Base-by-base conservation (phyloP, 2,797 vertebrate species). In the Cryptoblepharus egeriae region DNA sequence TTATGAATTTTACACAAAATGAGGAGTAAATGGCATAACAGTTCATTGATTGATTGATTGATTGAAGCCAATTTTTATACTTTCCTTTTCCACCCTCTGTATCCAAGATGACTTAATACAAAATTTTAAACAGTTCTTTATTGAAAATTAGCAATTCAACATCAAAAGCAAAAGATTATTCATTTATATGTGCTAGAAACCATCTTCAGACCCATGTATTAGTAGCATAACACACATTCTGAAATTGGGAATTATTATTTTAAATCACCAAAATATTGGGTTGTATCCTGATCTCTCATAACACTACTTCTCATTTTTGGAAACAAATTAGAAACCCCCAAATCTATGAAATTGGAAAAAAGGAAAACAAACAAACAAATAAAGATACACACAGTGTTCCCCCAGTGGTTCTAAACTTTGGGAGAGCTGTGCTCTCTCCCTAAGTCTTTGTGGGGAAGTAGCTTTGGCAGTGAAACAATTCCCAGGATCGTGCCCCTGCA, bases 1-100 rank as follows among this genome's bases (percentile, higher is more conserved):
- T 83, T 90, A 75, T 28, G 35, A 60, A 28, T 16, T 20, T 24
- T 69, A 60, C 39, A 42, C 28, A 61, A 61, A 70, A n/a, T 52
- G 58, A 76, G 35, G 30, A 15, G n/a, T 18, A 7, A 35, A n/a
- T 24, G 65, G n/a, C 16, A 60, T n/a, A 37, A 37, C 45, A 69
- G 5, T 57, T 26, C 13, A 30, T 81, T 75, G 69, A 60, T 42
- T n/a, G 42, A 2, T 42, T n/a, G 42, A 2, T 45, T 22, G 68
- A 35, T 18, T 39, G 55, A n/a, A 55, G 12, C 45, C 45, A 55
- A 32, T 65, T n/a, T 39, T 20, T 35, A 18, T 45, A 32, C 16
- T 45, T 42, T 35, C 30, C 30, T 35, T 7, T 11, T 28, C 65
- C 60, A 42, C 3, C 9, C 7, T 70, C 61, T 52, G 49, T 58